Percentiles rank a stretch among this genome's conserved stretches.
Conservation (phyloP, 2,113 vertebrate species). For the Apaloderma vittatum region DNA sequence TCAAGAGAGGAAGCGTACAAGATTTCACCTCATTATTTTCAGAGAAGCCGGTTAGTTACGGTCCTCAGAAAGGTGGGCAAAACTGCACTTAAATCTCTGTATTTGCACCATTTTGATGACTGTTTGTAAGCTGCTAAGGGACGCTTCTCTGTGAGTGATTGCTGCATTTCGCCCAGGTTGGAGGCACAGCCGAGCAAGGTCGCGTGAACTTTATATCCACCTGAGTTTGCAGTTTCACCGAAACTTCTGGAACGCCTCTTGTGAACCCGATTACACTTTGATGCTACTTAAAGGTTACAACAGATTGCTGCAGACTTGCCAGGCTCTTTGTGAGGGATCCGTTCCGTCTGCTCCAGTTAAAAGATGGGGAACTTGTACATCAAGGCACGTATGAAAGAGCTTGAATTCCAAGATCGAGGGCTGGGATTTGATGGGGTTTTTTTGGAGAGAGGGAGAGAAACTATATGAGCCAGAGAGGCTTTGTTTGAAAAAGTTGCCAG, state of each 20-base stretch:
- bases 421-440: neutral
- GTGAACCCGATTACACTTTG: neutral
- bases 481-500: neutral
- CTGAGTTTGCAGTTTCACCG: neutral
- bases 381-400: neutral
- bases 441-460: neutral
- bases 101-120: neutral
- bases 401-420: neutral
- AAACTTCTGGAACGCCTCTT: neutral
- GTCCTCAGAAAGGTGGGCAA: neutral
- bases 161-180: neutral
- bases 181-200: neutral
- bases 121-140: neutral
- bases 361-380: neutral
- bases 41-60: neutral
- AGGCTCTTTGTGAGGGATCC: neutral
- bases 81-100: neutral
- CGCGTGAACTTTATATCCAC: neutral
- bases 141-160: rapidly evolving
- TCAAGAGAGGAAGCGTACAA: neutral
- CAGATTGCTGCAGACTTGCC: neutral
- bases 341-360: neutral
- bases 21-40: neutral
- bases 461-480: neutral
- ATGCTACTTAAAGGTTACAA: neutral